Evolutionary conservation across 2,113 vertebrate genomes (phyloP), one percentile per base, ranked within the genome.

Genomic region (Pan paniscus): DNA sequence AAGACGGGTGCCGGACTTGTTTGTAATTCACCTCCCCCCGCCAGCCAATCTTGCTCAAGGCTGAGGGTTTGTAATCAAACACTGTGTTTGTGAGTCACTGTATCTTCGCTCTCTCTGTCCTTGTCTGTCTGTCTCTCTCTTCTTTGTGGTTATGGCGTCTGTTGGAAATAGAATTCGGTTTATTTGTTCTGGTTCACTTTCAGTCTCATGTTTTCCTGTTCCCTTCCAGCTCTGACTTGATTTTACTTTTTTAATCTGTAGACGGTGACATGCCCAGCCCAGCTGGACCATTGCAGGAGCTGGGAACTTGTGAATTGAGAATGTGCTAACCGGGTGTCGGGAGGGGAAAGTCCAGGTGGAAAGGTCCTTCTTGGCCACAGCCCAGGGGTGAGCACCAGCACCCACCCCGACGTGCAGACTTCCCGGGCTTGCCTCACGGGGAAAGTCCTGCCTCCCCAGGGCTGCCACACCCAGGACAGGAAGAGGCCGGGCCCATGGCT

Each of bases 21-120:
- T 43, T 78, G 20, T n/a, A 35, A 16, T 22, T 46, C 73, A 9
- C 30, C 20, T 1, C 43, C 30, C 59, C 6, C 82, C 30, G 2
- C 27, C 43, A 13, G 9, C 17, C 81, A 32, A 3, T 16, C 57
- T 20, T 67, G 82, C 30, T 7, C 40, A 14, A n/a, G 22, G 64
- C 48, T 5, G 18, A 61, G 43, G 18, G 48, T 27, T 25, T 46
- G 30, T 9, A 6, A 32, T 61, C 35, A 43, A 61, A 50, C 32
- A 0, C 43, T 3, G 32, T 35, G 32, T 35, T 20, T 0, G 0
- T 48, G 17, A 30, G 30, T 27, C n/a, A 12, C 22, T 3, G 10
- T 5, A 40, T 14, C 16, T 14, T 43, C 14, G 0, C 4, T 35
- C 22, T 48, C 22, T 17, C 38, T 64, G 61, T 64, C 61, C 11